Evolutionary conservation across 2,888 invertebrate species (phyloP), one percentile per base, ranked within the genome.

Genomic region (Apamea crenata): DNA sequence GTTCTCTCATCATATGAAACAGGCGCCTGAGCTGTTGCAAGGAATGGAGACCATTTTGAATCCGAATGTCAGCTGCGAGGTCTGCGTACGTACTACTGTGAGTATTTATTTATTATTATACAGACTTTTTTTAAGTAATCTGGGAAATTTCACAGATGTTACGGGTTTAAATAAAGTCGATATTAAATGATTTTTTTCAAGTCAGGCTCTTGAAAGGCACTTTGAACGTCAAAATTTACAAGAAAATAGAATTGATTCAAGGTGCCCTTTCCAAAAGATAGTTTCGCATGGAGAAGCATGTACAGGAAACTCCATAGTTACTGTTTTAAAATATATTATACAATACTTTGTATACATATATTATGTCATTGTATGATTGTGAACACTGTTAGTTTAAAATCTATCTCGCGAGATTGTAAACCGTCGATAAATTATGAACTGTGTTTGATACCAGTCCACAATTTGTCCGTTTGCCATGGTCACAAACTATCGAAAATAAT

Each of bases 61-160:
- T 88, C 98, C 99, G 0, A 99, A 98, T 91, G 99, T 99, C n/a
- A 98, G 98, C 83, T 99, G 99, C 92, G 99, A 99, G 93, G 99
- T 99, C 88, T 99, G 99, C 92, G 99, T 99, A n/a, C 98, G 99
- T 88, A 98, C 98, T 63, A 99, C 99, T 93, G 97, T 98, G 84
- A 97, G 97, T 95, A 88, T 87, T 29, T 16, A 53, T 68, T 78
- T 36, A 56, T 56, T 18, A 32, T 21, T 32, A 29, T 29, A 18
- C 16, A 12, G 56, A 2, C 8, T 21, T 53, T 53, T 53, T 21
- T 53, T 12, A 40, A 53, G 21, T 21, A 3, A 10, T 25, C 10
- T 50, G 6, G 21, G 50, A 56, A 8, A 56, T 2, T 56, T 56
- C 25, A 12, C 10, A 59, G 14, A n/a, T n/a, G 12, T n/a, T 59